Base-by-base conservation (phyloP, 2,888 invertebrate genomes). In the Hydropsyche betteni region DNA sequence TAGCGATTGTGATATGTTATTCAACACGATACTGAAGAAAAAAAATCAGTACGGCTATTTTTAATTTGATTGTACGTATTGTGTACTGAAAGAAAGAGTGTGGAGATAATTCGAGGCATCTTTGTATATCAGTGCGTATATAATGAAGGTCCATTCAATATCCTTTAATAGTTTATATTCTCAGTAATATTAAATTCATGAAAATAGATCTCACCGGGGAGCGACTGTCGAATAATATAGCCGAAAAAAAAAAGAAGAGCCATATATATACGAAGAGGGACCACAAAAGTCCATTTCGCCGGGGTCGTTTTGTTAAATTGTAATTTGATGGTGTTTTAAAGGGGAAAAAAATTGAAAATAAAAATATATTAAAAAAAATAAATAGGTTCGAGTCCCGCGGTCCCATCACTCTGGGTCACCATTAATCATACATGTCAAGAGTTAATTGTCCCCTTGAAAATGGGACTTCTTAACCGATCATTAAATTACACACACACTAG, bases 391-490 rank as follows among this genome's bases (percentile, higher is more conserved):
- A 44, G 70, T 52, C 75, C 75, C 75, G 73, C 77, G 75, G 61
- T 71, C 75, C 75, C 77, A 77, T 73, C 77, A 72, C 55, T 73
- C 69, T 61, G 64, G 61, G 64, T n/a, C 38, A 70, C 75, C 71
- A 78, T 78, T 74, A 76, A 78, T 78, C 78, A 77, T 74, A n/a
- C 24, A 68, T 71, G 77, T 77, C 78, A 75, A 74, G 74, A 72
- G 72, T 52, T 78, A 78, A 78, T 78, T 78, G 78, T 78, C 77
- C 75, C 71, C 75, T 55, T 58, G 64, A 64, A 50, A 72, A 72
- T 72, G 72, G 61, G 72, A 72, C 72, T 72, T 72, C 61, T 38
- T 58, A 58, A 58, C 72, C 58, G 58, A 72, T 72, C 72, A 72
- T 58, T 55, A 72, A 72, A 72, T 72, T 72, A 72, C 55, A 64